Base-by-base conservation (phyloP, 2,113 vertebrate genomes). In the Leucosticte australis region DNA sequence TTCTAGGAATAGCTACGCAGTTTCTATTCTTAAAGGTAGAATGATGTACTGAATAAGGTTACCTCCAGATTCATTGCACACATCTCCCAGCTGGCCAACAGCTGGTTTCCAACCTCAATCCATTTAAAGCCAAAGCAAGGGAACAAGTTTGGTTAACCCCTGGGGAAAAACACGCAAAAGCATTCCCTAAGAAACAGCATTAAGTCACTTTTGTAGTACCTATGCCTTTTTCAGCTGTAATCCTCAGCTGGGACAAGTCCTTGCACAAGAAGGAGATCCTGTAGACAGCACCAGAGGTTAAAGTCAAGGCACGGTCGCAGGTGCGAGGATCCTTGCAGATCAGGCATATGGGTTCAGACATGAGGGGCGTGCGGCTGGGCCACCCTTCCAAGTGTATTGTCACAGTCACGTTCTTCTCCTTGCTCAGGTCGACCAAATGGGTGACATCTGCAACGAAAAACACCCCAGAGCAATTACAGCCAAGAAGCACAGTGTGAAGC, bases 231-330 rank as follows among this genome's bases (percentile, higher is more conserved):
- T 97, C 98, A 8, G 97, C 98, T 1, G 97, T 98, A 81, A 99
- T 88, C 63, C 96, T 96, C 42, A 99, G 77, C 9, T 96, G 98
- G 4, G 98, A 97, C 44, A 98, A 92, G 30, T 98, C 95, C 52
- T 98, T 98, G 91, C 99, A 99, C 5, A 99, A 98, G 93, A 99
- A 99, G 56, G 98, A 98, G 56, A 99, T 94, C 26, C 22, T 94
- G 93, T 98, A 96, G 35, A 78, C 90, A 5, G 91, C 81, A 9
- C 98, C 98, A 2, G 98, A 92, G 2, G 53, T 74, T 56, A 99
- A 91, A 4, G 94, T 98, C 73, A 99, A 75, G 60, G 95, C 97
- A 8, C 97, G 50, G 76, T 97, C 87, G 1, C 98, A 97, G 62
- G 96, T 95, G 31, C 97, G 97, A 67, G 98, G 89, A 28, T 96